Evolutionary conservation across 2,113 vertebrate genomes (phyloP).

Genomic region (Sphaerodactylus townsendi): DNA sequence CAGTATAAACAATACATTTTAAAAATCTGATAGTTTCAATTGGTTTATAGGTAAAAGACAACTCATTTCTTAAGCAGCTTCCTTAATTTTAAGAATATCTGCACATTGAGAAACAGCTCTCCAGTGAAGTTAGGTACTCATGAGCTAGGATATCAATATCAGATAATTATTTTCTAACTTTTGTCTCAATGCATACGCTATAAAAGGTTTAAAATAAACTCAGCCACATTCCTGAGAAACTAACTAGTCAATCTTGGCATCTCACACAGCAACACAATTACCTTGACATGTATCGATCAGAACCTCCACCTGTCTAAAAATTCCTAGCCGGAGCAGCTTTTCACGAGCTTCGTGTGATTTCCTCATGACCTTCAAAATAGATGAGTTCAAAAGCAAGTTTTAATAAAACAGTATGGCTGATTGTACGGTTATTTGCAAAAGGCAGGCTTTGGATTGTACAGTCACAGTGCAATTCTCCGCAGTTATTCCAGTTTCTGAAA

Average conservation of each 20-base stretch:
- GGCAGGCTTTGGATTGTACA: not conserved
- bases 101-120: not conserved
- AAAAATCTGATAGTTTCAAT: not conserved
- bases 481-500: no score
- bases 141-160: no score
- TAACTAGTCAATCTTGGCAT: not conserved
- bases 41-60: not conserved
- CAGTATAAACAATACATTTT: not conserved
- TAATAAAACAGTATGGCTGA: not conserved
- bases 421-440: not conserved
- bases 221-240: not conserved
- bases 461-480: no score
- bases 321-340: constrained; percentile 88
- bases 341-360: constrained; percentile 90
- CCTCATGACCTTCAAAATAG: constrained; percentile 86
- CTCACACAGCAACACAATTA: constrained; percentile 45
- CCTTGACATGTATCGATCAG: constrained; percentile 93
- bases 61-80: not conserved
- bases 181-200: not conserved
- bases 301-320: constrained; percentile 94
- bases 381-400: constrained; percentile 21
- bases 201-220: not conserved
- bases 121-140: not conserved
- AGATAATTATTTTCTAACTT: not conserved
- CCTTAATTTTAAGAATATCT: not conserved